A percentile compares a stretch with the other conserved stretches of the same genome.
Conservation (phyloP, 2,888 invertebrate genomes). For the Leptodirus hochenwartii region DNA sequence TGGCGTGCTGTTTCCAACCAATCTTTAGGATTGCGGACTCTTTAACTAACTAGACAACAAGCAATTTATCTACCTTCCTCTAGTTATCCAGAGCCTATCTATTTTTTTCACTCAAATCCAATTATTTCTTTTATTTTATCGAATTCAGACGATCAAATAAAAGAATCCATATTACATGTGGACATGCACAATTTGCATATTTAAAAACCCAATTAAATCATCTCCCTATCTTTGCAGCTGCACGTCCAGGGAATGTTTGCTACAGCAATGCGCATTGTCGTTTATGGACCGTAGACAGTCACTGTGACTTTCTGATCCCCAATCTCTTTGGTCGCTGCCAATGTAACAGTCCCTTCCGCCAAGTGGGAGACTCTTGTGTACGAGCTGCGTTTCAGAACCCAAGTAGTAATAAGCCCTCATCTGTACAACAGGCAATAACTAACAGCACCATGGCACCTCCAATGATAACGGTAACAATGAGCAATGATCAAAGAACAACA, state of each 20-base stretch:
- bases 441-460: conserved; percentile 8
- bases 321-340: conserved; percentile 78
- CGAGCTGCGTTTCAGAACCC: conserved; percentile 26
- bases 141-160: no score
- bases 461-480: conserved; percentile 12
- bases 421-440: no score
- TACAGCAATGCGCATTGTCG: conserved; percentile 81
- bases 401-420: conserved; percentile 12
- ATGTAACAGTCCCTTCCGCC: conserved; percentile 49
- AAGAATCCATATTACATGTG: no score
- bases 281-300: conserved; percentile 64
- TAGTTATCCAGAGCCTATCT: no score
- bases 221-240: conserved; percentile 37
- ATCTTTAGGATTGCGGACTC: no score
- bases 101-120: no score
- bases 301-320: conserved; percentile 78
- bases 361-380: conserved; percentile 45
- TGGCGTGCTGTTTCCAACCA: no score
- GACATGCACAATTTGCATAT: no score
- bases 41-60: no score
- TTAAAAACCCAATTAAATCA: neutral
- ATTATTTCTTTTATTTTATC: no score
- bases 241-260: conserved; percentile 71
- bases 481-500: no score
- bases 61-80: no score